phyloP scores from a whole-genome alignment of 1,140 invertebrate species.

The Philopotamus ludificatus region DNA sequence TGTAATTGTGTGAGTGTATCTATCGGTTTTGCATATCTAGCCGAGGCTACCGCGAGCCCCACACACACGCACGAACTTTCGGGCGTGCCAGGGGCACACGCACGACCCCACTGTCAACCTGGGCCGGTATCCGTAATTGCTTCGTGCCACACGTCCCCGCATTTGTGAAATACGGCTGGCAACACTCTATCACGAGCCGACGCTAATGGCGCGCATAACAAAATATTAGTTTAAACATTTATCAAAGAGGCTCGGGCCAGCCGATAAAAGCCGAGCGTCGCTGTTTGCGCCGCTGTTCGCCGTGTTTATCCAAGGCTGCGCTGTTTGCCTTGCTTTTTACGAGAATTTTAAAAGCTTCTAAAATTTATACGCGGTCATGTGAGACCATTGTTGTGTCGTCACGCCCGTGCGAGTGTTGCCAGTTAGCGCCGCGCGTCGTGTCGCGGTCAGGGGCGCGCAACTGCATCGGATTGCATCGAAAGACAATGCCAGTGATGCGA shows the following conservation, averaged over 20 bases:
- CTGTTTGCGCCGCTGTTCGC: neutral
- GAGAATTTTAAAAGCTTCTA: neutral
- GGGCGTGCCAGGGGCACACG: neutral
- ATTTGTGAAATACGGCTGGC: neutral
- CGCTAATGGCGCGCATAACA: conserved; percentile 9
- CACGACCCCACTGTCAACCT: neutral
- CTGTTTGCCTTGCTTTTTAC: neutral
- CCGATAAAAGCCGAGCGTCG: conserved; percentile 7
- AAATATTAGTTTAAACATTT: conserved; percentile 14
- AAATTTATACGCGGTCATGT: neutral
- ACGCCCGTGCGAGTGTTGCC: neutral
- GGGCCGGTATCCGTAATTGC: neutral
- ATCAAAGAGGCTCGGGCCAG: conserved; percentile 1
- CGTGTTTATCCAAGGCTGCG: neutral
- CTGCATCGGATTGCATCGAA: too few relatives aligned
- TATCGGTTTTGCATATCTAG: too few relatives aligned
- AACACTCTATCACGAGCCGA: neutral
- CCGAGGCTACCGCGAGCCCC: too few relatives aligned
- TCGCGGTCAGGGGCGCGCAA: too few relatives aligned
- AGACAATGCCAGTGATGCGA: too few relatives aligned
- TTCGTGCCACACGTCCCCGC: neutral
- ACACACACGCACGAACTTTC: too few relatives aligned
- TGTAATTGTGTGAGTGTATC: too few relatives aligned
- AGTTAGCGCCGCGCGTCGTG: too few relatives aligned
- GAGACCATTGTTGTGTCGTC: neutral